These are phyloP conservation scores for Deroptyus accipitrinus DNA, from an alignment of 2,113 vertebrate species.

Conservation along the genomic window DNA sequence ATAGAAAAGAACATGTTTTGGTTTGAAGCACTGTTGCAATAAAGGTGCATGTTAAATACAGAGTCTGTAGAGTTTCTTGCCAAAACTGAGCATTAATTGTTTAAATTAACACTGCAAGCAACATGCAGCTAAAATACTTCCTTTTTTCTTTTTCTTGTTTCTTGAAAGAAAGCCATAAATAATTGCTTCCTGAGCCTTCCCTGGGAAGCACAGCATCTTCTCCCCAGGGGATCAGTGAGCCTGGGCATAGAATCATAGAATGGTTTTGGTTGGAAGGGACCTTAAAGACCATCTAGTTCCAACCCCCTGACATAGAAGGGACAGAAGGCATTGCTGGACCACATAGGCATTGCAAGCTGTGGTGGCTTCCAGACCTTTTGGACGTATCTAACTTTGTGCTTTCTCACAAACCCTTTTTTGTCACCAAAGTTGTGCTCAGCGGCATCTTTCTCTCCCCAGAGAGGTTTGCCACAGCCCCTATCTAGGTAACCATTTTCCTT, in stretches of 20 bases:
- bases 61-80: not conserved
- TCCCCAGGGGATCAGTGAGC: fast-evolving
- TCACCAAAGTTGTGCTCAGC: not conserved
- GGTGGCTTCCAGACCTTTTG: not conserved
- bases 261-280: not conserved
- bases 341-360: not conserved
- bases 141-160: not conserved
- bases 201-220: not conserved
- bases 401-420: not conserved
- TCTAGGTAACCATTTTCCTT: fast-evolving
- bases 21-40: not conserved
- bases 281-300: not conserved
- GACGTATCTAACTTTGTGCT: not conserved
- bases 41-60: not conserved
- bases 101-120: constrained; percentile 41
- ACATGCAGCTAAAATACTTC: not conserved
- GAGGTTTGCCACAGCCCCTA: not conserved
- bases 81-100: constrained; percentile 48
- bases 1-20: not conserved
- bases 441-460: not conserved
- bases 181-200: not conserved
- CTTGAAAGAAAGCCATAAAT: not conserved
- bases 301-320: not conserved
- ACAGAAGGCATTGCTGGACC: not conserved
- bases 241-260: not conserved